Evolutionary conservation across 1,140 invertebrate genomes (phyloP).

Genomic region (Spodoptera frugiperda): DNA sequence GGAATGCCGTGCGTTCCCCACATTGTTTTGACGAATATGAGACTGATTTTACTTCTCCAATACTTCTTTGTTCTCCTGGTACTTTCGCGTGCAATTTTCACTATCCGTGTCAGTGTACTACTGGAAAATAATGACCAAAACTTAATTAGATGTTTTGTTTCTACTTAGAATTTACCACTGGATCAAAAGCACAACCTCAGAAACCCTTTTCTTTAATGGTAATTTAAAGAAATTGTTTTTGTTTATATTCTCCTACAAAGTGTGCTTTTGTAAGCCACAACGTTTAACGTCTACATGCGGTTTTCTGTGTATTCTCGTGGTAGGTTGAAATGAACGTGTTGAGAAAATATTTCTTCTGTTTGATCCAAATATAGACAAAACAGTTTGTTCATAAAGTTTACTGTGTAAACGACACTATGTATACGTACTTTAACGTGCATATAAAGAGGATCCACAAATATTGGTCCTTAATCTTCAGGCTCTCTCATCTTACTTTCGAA

Average conservation of each 20-base stretch:
- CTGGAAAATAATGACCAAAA: too few species aligned
- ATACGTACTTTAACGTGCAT: too few species aligned
- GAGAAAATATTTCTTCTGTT: not conserved
- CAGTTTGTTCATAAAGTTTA: not conserved
- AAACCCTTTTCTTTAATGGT: not conserved
- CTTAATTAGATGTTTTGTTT: too few species aligned
- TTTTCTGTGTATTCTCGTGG: slow-evolving; percentile 15
- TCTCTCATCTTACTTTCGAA: not conserved
- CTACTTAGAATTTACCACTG: too few species aligned
- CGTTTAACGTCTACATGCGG: slow-evolving; percentile 5
- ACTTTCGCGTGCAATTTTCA: slow-evolving; percentile 13
- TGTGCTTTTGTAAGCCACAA: not conserved
- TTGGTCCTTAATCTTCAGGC: not conserved
- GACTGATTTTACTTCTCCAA: slow-evolving; percentile 51
- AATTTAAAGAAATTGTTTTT: too few species aligned
- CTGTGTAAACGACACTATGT: not conserved
- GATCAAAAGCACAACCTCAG: not conserved
- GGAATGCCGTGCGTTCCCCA: slow-evolving; percentile 62
- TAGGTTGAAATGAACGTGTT: slow-evolving; percentile 5
- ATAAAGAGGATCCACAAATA: not conserved
- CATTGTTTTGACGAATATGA: slow-evolving; percentile 58
- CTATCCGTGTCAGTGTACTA: not conserved
- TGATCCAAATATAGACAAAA: slow-evolving; percentile 2
- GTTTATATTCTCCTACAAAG: not conserved
- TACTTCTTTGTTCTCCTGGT: slow-evolving; percentile 37